Base-by-base conservation (phyloP, 64 coral and sea anemone genomes). In the Dendrophyllia cribrosa region DNA sequence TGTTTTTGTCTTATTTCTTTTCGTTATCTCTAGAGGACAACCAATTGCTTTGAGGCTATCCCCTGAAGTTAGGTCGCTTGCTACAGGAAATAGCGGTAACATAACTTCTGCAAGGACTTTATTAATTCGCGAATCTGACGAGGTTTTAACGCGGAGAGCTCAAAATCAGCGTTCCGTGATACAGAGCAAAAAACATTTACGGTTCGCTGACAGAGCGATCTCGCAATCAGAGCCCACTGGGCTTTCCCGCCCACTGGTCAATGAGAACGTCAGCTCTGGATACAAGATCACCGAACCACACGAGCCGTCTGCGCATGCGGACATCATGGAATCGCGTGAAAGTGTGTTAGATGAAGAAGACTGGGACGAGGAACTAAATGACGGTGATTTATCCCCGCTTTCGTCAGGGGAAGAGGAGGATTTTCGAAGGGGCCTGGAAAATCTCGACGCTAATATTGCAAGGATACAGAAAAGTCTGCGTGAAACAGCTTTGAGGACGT, bases 381-480 rank as follows among this genome's bases (percentile, higher is more conserved):
- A 59, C 51, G 44, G 58, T 6, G 91, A 93, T 17, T 43, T 93
- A 80, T 93, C 91, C 25, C 85, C 91, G 22, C 72, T 93, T 51
- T 93, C 83, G 16, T 93, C 91, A 5, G 24, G 83, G 59, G 91
- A 93, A 59, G 91, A 93, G 58, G 81, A 93, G 19, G 91, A 93
- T 67, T 93, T 93, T 21, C 72, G 65, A 55, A 83, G 82, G 23
- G 91, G 85, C 49, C 66, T 93, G 12, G 82, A 68, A 25, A 93
- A 65, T 87, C 82, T 93, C 17, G 91, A 93, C 48, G 83, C 91
- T 51, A 85, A 93, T 56, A 93, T 93, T 10, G 91, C 91, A 15
- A 86, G 91, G 20, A 93, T 93, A 66, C 91, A 93, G 34, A 93
- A 85, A 93, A 93, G 91, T 67, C 55, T 93, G 59, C 82, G 91